Base-by-base conservation (phyloP, 2,888 invertebrate species). In the Drosophila infuscata region DNA sequence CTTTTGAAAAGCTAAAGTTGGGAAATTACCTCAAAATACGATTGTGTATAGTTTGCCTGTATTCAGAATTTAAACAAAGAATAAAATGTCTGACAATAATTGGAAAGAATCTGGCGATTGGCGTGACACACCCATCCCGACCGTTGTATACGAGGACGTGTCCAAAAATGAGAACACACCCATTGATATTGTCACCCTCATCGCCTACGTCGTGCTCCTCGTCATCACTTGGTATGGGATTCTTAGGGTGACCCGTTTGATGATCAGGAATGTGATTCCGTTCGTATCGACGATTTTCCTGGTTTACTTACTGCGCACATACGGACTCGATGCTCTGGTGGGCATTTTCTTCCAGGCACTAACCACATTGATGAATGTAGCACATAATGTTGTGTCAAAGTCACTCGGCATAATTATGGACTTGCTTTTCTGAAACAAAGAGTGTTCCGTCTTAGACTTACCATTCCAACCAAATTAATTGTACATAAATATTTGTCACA, bases 241-340 rank as follows among this genome's bases (percentile, higher is more conserved):
- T 3, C 30, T 88, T 2, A 90, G 82, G 75, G 36, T 75, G 4
- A 54, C 80, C 4, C 88, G 88, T 11, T 72, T 86, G 20, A 12
- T 91, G 43, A 72, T 91, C n/a, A 86, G 88, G 88, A 91, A 90
- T 30, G 54, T 89, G 29, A 68, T 91, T 20, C 33, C 89, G 6
- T 75, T 85, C 36, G 64, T 77, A 30, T 56, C 73, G 7, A 90
- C 78, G 11, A 52, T 89, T 12, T 51, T 88, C 32, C 15, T 85
- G 20, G 64, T 77, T 20, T 67, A 58, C 8, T 62, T 66, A 2
- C 35, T 83, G 9, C 32, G 38, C 15, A 15, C 63, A 32, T 62
- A 57, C 20, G 43, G 52, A 12, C 15, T n/a, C 9, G 43, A 35
- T 0, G 79, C 69, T 33, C 3, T 83, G 4, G 3, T 25, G 29